Conservation (phyloP, 2,888 invertebrate species). For the Drosophila demipolita region DNA sequence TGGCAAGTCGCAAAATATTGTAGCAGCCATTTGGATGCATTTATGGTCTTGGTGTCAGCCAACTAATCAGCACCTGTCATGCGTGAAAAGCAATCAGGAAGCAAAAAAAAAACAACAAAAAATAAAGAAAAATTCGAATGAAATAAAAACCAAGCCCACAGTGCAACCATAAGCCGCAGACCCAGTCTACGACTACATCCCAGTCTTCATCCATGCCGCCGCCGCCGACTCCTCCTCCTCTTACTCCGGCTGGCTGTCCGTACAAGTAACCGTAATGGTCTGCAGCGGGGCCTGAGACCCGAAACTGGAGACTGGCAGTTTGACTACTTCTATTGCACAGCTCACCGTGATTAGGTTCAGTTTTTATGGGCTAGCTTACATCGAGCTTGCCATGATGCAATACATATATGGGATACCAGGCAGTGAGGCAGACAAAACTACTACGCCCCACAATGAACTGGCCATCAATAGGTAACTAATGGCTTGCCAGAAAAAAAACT, state of each 20-base stretch:
- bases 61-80: slow-evolving; percentile 77
- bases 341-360: slow-evolving; percentile 52
- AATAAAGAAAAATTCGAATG: neutral
- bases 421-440: slow-evolving; percentile 30
- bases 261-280: slow-evolving; percentile 42
- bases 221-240: neutral
- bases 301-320: slow-evolving; percentile 3
- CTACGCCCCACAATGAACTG: slow-evolving; percentile 40
- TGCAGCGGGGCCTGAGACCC: slow-evolving; percentile 19
- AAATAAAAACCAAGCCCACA: slow-evolving; percentile 49
- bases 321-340: slow-evolving; percentile 28
- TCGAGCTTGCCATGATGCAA: slow-evolving; percentile 48
- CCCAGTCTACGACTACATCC: neutral
- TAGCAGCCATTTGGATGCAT: slow-evolving; percentile 49
- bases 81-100: slow-evolving; percentile 75
- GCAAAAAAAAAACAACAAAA: slow-evolving; percentile 24
- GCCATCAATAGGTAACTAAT: slow-evolving; percentile 54
- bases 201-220: neutral
- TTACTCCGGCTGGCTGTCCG: neutral
- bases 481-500: slow-evolving; percentile 12
- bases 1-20: slow-evolving; percentile 42
- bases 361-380: slow-evolving; percentile 51
- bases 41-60: slow-evolving; percentile 55
- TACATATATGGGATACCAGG: slow-evolving; percentile 47
- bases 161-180: slow-evolving; percentile 17